Percentiles rank a stretch among this genome's conserved stretches.
These are phyloP conservation scores for Alectura lathami DNA, from an alignment of 2,113 vertebrate genomes.

Conservation along the genomic window DNA sequence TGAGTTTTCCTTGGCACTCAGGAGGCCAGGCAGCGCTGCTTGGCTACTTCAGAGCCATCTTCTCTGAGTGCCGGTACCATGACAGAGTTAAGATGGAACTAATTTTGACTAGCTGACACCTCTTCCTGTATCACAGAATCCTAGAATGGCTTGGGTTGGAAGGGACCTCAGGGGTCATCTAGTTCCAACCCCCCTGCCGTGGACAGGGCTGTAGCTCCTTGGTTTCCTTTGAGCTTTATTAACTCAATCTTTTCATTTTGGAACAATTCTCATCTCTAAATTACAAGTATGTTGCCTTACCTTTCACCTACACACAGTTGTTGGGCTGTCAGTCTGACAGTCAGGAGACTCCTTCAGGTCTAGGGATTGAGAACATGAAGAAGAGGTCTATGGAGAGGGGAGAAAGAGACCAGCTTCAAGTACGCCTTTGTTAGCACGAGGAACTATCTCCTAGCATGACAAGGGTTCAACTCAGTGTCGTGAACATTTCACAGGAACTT, in stretches of 20 bases:
- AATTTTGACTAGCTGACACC: not conserved
- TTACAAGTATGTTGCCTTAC: not conserved
- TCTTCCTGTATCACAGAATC: too few species aligned
- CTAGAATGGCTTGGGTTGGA: too few species aligned
- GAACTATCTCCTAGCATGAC: not conserved
- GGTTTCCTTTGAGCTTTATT: not conserved
- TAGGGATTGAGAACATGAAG: not conserved
- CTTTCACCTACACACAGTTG: not conserved
- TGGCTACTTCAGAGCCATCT: not conserved
- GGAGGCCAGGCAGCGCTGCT: not conserved
- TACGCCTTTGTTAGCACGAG: not conserved
- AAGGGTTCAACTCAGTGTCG: too few species aligned
- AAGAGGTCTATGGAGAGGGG: not conserved
- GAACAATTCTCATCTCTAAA: not conserved
- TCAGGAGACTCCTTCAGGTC: not conserved
- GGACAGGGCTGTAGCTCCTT: too few species aligned
- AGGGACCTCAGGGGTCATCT: too few species aligned
- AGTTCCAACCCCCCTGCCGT: too few species aligned
- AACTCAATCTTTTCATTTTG: not conserved
- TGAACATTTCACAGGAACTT: not conserved
- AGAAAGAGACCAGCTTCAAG: not conserved
- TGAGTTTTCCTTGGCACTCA: not conserved
- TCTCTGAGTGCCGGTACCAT: not conserved
- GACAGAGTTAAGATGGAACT: not conserved
- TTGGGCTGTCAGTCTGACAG: not conserved